phyloP scores from a whole-genome alignment of 2,888 invertebrate species.

The Podabrus alpinus region DNA sequence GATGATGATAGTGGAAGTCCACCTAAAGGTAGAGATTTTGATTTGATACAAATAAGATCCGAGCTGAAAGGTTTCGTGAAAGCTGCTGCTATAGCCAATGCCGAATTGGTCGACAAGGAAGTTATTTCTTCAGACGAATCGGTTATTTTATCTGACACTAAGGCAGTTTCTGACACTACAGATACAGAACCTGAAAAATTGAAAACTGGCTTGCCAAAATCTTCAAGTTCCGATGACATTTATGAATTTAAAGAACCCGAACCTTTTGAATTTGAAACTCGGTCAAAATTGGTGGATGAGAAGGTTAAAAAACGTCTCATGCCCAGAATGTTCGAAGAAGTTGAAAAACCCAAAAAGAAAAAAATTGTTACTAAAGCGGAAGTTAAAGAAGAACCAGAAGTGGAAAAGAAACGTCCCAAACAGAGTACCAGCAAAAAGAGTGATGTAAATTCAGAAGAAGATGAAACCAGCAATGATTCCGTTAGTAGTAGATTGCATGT shows the following conservation, averaged over 20 bases:
- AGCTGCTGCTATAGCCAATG: constrained; percentile 59
- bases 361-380: constrained; percentile 38
- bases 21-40: constrained; percentile 75
- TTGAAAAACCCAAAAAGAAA: constrained; percentile 48
- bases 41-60: constrained; percentile 82
- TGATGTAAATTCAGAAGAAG: constrained; percentile 46
- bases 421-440: constrained; percentile 34
- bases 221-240: constrained; percentile 63
- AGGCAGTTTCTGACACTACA: constrained; percentile 22
- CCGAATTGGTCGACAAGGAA: constrained; percentile 44
- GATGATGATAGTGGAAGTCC: constrained; percentile 55
- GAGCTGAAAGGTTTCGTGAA: constrained; percentile 81
- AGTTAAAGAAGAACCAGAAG: constrained; percentile 27
- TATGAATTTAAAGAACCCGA: constrained; percentile 91
- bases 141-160: constrained; percentile 41
- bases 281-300: constrained; percentile 53
- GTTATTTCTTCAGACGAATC: constrained; percentile 47
- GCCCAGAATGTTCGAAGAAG: constrained; percentile 51
- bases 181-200: constrained; percentile 37
- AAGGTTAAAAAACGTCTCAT: constrained; percentile 48
- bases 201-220: constrained; percentile 41
- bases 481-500: constrained; percentile 35
- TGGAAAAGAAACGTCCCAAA: constrained; percentile 39
- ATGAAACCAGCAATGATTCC: constrained; percentile 43
- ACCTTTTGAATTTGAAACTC: constrained; percentile 82